Evolutionary conservation across 1,140 invertebrate species (phyloP), one percentile per base, ranked within the genome.

Genomic region (Bombus fervidus): DNA sequence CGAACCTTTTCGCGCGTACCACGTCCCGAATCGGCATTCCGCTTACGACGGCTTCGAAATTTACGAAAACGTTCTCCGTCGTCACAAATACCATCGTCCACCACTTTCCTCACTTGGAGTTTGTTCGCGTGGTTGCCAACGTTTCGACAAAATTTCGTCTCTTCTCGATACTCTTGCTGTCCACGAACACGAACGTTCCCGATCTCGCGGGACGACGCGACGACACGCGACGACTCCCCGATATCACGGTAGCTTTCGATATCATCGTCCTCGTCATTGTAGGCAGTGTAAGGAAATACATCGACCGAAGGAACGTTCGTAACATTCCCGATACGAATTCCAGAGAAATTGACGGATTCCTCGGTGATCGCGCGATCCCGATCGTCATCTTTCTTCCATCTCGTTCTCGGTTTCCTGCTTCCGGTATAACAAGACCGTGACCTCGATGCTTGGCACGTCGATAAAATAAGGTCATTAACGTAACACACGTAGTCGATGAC

Each of bases 201-300:
- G 75, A 62, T 41, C 57, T 39, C 75, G 37, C 28, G 18, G 13
- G 28, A 59, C 12, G 34, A 57, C 18, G 10, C 73, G 73, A 22
- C 41, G 47, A 22, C 47, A 31, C 41, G 15, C 28, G 71, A 53
- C 47, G 59, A 53, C 28, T 75, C 31, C 28, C 31, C 43, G 43
- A 53, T 53, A 15, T 34, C 41, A 34, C 28, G 6, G 43, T 22
- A 18, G 13, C 73, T 53, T 15, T 18, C 73, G 73, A 37, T 18
- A 34, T 76, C 74, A 73, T 89, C 74, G 76, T 89, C 68, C 72
- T 89, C 81, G 86, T 92, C 64, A 53, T 86, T 88, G 86, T 92
- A 91, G 92, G 92, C 92, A 92, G 92, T 93, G 92, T 92, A 85
- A 91, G 87, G 82, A 87, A 90, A 89, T 81, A 88, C 79, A 69